Evolutionary conservation across 2,888 invertebrate genomes (phyloP).

Genomic region (Rotaria sp.): DNA sequence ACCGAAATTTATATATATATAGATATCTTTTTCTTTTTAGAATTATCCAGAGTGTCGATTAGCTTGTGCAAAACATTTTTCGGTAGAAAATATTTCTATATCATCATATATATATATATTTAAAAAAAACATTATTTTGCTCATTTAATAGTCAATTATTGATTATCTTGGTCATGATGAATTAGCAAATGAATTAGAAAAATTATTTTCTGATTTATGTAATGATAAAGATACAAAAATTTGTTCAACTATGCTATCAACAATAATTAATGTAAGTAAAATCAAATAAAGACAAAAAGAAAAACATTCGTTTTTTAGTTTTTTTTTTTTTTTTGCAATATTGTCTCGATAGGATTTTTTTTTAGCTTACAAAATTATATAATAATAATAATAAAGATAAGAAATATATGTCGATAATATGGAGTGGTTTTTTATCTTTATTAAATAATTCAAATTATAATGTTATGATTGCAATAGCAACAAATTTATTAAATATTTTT

Average conservation of each 20-base stretch:
- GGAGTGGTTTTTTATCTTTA: neutral
- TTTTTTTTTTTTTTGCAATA: neutral
- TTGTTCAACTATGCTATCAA: neutral
- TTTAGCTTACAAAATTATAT: neutral
- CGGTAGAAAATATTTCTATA: neutral
- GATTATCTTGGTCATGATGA: neutral
- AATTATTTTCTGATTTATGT: neutral
- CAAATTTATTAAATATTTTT: neutral
- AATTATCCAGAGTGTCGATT: neutral
- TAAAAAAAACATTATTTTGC: neutral
- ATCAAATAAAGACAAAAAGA: neutral
- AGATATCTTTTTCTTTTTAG: neutral
- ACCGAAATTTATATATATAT: neutral
- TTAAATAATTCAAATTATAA: neutral
- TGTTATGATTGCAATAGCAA: neutral
- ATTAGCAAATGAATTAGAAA: neutral
- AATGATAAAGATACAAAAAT: neutral
- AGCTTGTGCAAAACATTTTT: constrained; percentile 1
- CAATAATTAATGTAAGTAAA: constrained; percentile 17
- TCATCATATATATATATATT: neutral
- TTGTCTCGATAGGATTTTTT: neutral
- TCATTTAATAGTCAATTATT: neutral
- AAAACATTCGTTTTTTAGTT: neutral
- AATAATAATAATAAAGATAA: neutral
- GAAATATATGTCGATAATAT: neutral